Conservation (phyloP, 2,113 vertebrate species). For the Charadrius vociferus region DNA sequence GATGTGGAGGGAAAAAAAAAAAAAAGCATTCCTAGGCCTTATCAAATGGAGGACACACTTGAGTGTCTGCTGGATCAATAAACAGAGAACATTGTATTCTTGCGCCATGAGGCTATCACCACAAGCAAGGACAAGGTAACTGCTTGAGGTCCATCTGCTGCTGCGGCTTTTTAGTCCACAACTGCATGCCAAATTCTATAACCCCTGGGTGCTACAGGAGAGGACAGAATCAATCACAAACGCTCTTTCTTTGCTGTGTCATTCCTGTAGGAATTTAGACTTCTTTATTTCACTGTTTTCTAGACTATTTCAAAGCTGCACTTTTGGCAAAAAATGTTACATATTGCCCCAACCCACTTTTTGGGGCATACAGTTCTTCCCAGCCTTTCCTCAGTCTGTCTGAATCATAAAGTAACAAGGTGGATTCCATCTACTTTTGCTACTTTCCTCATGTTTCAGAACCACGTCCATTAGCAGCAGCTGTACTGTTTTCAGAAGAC, state of each 20-base stretch:
- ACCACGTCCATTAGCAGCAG: background rate
- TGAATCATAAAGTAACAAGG: background rate
- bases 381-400: background rate
- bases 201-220: background rate
- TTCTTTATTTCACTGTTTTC: background rate
- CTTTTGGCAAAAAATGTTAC: background rate
- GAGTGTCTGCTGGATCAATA: background rate
- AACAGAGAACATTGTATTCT: background rate
- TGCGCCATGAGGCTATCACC: conserved; percentile 20
- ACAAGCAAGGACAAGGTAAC: conserved; percentile 36
- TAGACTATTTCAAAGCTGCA: background rate
- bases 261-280: background rate
- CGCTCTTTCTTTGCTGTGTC: background rate
- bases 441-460: background rate
- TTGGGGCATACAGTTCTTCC: background rate
- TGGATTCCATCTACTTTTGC: background rate
- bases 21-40: background rate
- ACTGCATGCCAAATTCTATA: background rate
- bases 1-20: background rate
- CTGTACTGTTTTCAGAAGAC: background rate
- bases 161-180: background rate
- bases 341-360: background rate
- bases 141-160: background rate
- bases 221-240: background rate
- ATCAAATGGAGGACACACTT: background rate